phyloP scores from a whole-genome alignment of 2,113 vertebrate species.

The Scatophagus argus region DNA sequence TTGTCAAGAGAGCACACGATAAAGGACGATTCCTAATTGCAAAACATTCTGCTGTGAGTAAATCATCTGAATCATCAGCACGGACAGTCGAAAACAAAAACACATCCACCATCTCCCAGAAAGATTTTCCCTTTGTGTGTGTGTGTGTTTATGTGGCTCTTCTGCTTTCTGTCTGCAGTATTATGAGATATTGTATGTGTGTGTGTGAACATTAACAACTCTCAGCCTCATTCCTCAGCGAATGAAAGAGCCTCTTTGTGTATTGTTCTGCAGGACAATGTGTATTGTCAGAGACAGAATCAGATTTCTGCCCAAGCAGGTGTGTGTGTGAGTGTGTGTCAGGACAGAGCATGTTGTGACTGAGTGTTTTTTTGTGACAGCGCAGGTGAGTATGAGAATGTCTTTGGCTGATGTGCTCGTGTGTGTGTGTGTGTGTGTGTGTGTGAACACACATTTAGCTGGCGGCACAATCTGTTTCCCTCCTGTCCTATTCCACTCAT shows the following conservation, averaged over 20 bases:
- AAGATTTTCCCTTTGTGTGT: neutral
- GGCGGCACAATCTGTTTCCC: slow-evolving; percentile 47
- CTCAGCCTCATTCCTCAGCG: slow-evolving; percentile 59
- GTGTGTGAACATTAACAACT: slow-evolving; percentile 52
- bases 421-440: slow-evolving; percentile 14
- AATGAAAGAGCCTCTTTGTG: slow-evolving; percentile 79
- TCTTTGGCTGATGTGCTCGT: slow-evolving; percentile 7
- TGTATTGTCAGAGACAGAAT: slow-evolving; percentile 75
- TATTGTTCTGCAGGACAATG: slow-evolving; percentile 75
- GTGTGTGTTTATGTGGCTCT: slow-evolving; percentile 4
- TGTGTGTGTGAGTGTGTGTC: slow-evolving; percentile 42
- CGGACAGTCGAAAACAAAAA: slow-evolving; percentile 47
- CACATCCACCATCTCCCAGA: neutral
- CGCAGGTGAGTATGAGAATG: slow-evolving; percentile 40
- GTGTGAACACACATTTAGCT: slow-evolving; percentile 22
- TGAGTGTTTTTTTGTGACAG: slow-evolving; percentile 32
- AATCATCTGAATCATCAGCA: slow-evolving; percentile 43
- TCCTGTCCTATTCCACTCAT: slow-evolving; percentile 68
- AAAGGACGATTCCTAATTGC: slow-evolving; percentile 40
- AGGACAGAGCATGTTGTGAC: slow-evolving; percentile 24
- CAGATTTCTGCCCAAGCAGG: slow-evolving; percentile 69
- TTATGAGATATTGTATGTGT: slow-evolving; percentile 47
- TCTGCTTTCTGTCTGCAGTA: neutral
- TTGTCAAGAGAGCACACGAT: slow-evolving; percentile 40
- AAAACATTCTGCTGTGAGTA: slow-evolving; percentile 41